A percentile compares a stretch with the other conserved stretches of the same genome.
Conservation (phyloP, 30 jellyfish, hydroid and myxozoan species). For the Pseudorhiza aurosa region DNA sequence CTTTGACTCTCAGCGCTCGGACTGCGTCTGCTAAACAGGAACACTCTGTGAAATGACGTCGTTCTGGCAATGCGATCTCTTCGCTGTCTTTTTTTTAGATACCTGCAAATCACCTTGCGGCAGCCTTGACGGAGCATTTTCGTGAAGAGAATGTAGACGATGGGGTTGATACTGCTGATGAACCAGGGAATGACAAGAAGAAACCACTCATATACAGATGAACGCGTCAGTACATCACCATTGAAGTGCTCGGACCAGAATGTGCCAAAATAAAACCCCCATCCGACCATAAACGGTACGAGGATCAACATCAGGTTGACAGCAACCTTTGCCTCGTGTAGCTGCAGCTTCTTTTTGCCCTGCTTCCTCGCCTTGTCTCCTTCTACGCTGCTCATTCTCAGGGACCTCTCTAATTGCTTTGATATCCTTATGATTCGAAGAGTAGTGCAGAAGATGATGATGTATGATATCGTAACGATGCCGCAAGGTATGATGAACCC, state of each 20-base stretch:
- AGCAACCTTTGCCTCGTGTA: constrained; percentile 64
- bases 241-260: constrained; percentile 57
- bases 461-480: constrained; percentile 35
- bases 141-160: constrained; percentile 64
- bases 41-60: constrained; percentile 3
- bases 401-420: constrained; percentile 33
- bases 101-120: constrained; percentile 36
- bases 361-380: constrained; percentile 4
- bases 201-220: constrained; percentile 56
- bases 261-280: constrained; percentile 76
- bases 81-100: constrained; percentile 1
- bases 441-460: constrained; percentile 39
- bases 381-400: background rate
- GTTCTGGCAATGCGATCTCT: background rate
- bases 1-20: constrained; percentile 61
- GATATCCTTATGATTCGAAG: constrained; percentile 54
- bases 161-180: constrained; percentile 70
- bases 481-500: constrained; percentile 69
- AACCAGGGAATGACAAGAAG: constrained; percentile 65
- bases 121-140: constrained; percentile 63
- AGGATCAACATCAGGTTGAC: constrained; percentile 61
- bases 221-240: background rate
- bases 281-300: constrained; percentile 70
- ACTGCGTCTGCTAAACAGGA: constrained; percentile 23
- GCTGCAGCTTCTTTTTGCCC: constrained; percentile 39